Percentiles rank a stretch among this genome's conserved stretches.
Evolutionary conservation across 2,113 vertebrate species (phyloP).

Genomic region (Hyaena hyaena): DNA sequence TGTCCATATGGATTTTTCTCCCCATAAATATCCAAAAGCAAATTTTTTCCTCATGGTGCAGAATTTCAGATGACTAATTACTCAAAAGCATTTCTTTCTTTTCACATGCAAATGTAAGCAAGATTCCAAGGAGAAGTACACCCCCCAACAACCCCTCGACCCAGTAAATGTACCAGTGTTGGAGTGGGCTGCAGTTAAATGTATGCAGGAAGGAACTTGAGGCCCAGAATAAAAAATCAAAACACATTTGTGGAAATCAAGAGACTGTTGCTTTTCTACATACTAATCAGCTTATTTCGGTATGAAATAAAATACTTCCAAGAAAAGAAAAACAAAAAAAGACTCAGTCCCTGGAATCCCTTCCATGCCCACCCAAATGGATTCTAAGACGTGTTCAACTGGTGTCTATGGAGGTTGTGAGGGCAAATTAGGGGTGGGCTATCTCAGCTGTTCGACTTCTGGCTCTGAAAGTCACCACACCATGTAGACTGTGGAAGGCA

Average conservation of each 20-base stretch:
- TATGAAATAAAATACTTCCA: constrained; percentile 74
- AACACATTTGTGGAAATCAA: constrained; percentile 79
- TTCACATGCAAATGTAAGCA: constrained; percentile 80
- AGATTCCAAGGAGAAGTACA: constrained; percentile 68
- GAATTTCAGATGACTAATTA: constrained; percentile 84
- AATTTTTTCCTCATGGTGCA: constrained; percentile 79
- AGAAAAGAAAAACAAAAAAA: background rate
- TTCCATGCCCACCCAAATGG: constrained; percentile 42
- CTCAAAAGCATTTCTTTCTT: constrained; percentile 76
- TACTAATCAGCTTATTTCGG: constrained; percentile 78
- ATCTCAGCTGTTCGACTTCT: constrained; percentile 52
- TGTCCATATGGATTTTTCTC: constrained; percentile 72
- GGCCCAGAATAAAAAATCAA: constrained; percentile 81
- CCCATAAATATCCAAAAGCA: constrained; percentile 70
- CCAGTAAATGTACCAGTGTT: constrained; percentile 60
- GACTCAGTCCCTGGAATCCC: constrained; percentile 29
- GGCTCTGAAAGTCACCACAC: constrained; percentile 59
- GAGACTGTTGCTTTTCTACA: constrained; percentile 76
- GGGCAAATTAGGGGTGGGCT: constrained; percentile 56
- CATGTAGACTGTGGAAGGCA: background rate
- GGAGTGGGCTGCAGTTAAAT: constrained; percentile 66
- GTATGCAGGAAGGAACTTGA: constrained; percentile 75
- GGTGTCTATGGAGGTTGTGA: constrained; percentile 27
- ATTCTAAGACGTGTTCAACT: constrained; percentile 54
- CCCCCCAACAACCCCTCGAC: background rate